Evolutionary conservation across 1,140 invertebrate species (phyloP).

Genomic region (Drosophila jambulina): DNA sequence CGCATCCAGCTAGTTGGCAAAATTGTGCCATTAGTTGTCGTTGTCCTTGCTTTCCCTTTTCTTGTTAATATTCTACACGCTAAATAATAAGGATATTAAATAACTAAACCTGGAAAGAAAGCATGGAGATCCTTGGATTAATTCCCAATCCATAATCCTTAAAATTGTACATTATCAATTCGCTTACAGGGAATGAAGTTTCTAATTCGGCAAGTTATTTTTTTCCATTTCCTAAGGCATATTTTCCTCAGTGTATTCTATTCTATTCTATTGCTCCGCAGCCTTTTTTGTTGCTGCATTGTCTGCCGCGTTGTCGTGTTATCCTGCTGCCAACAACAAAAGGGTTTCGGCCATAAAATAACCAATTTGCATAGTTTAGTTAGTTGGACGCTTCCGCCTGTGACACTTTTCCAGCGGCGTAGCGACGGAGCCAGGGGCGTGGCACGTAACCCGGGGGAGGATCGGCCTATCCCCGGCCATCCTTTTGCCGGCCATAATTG

Average conservation of each 20-base stretch:
- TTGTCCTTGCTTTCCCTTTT: conserved; percentile 62
- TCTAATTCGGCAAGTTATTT: no score
- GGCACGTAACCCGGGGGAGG: conserved; percentile 39
- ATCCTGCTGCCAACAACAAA: conserved; percentile 56
- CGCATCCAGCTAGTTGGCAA: conserved; percentile 73
- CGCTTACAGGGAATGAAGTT: not conserved
- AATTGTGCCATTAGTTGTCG: conserved; percentile 78
- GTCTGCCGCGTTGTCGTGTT: conserved; percentile 56
- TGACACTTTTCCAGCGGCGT: conserved; percentile 62
- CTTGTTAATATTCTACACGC: conserved; percentile 31
- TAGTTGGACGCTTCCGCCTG: conserved; percentile 79
- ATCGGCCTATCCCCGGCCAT: conserved; percentile 33
- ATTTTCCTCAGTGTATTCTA: conserved; percentile 14
- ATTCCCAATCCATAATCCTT: not conserved
- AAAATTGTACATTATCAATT: not conserved
- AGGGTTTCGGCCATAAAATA: conserved; percentile 76
- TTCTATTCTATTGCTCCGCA: conserved; percentile 30
- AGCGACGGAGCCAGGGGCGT: conserved; percentile 8
- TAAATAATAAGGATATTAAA: not conserved
- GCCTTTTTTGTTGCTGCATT: conserved; percentile 48
- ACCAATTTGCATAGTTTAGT: conserved; percentile 83
- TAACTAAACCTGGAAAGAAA: not conserved
- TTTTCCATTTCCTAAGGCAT: not conserved
- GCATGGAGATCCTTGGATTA: not conserved
- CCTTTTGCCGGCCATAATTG: conserved; percentile 66